Evolutionary conservation across 23 tunicate genomes (phyloP).

Genomic region (Halocynthia aurantium): DNA sequence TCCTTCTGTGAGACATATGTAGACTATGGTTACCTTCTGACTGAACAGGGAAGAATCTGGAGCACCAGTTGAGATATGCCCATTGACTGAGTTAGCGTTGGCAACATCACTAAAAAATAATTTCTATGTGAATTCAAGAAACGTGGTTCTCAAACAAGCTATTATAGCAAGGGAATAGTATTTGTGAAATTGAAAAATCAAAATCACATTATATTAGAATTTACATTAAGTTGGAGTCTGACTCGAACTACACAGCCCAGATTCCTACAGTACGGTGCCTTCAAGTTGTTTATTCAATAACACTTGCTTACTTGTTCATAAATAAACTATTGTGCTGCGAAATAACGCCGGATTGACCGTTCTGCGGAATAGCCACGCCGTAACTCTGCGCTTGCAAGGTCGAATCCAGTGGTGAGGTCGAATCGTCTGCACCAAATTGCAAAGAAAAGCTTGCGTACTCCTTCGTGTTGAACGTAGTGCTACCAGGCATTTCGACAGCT

Average conservation of each 20-base stretch:
- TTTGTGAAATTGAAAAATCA: too few relatives aligned
- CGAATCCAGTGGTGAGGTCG: slow-evolving; percentile 9
- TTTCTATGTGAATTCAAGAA: background rate
- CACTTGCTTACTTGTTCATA: slow-evolving; percentile 33
- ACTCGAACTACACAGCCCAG: background rate
- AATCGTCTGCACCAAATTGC: slow-evolving; percentile 79
- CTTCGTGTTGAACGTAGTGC: background rate
- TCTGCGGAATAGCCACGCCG: slow-evolving; percentile 14
- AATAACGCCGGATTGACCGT: background rate
- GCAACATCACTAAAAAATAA: slow-evolving; percentile 1
- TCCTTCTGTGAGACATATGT: too few relatives aligned
- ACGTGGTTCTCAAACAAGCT: background rate
- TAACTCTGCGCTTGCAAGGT: slow-evolving; percentile 9
- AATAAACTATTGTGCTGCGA: slow-evolving; percentile 40
- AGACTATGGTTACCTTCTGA: background rate
- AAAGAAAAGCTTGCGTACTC: slow-evolving; percentile 31
- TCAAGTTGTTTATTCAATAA: background rate
- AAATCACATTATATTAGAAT: too few relatives aligned
- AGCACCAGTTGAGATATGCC: slow-evolving; percentile 5
- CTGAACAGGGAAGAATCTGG: slow-evolving; percentile 5
- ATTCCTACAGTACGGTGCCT: background rate
- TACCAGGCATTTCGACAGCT: slow-evolving; percentile 89
- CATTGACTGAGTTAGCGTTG: background rate
- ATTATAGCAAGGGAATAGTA: too few relatives aligned
- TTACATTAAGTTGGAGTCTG: too few relatives aligned